Conservation (phyloP, 2,888 invertebrate genomes). For the Erebia epiphron region DNA sequence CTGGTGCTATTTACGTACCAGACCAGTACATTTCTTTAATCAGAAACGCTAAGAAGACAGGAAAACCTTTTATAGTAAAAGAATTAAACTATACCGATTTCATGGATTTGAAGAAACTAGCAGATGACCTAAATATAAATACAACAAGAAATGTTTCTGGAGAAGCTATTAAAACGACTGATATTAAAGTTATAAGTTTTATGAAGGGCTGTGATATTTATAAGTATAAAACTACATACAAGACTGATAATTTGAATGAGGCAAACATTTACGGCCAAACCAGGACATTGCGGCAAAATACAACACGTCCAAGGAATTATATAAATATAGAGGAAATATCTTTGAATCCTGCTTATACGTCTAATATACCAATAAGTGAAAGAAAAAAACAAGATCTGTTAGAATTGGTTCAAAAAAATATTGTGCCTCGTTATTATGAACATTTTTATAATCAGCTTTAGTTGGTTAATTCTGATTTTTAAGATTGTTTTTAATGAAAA, state of each 20-base stretch:
- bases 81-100: constrained; percentile 39
- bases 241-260: constrained; percentile 34
- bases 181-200: constrained; percentile 38
- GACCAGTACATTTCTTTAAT: constrained; percentile 40
- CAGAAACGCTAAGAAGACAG: constrained; percentile 37
- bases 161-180: constrained; percentile 31
- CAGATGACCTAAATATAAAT: constrained; percentile 36
- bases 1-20: constrained; percentile 42
- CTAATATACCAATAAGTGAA: background rate
- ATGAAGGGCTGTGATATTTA: constrained; percentile 38
- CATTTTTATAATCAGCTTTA: constrained; percentile 2
- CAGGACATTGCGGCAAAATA: constrained; percentile 10
- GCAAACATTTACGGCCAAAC: constrained; percentile 24
- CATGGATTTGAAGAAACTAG: constrained; percentile 35
- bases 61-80: constrained; percentile 35
- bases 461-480: background rate
- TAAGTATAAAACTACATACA: constrained; percentile 35
- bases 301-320: constrained; percentile 8
- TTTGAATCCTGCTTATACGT: constrained; percentile 8
- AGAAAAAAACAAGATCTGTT: constrained; percentile 5
- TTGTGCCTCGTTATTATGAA: constrained; percentile 7
- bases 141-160: constrained; percentile 32
- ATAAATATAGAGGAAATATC: constrained; percentile 7
- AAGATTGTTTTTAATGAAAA: background rate
- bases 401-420: constrained; percentile 8